Evolutionary conservation across 2,888 invertebrate genomes (phyloP), one percentile per base, ranked within the genome.

Genomic region (Hylaea fasciaria): DNA sequence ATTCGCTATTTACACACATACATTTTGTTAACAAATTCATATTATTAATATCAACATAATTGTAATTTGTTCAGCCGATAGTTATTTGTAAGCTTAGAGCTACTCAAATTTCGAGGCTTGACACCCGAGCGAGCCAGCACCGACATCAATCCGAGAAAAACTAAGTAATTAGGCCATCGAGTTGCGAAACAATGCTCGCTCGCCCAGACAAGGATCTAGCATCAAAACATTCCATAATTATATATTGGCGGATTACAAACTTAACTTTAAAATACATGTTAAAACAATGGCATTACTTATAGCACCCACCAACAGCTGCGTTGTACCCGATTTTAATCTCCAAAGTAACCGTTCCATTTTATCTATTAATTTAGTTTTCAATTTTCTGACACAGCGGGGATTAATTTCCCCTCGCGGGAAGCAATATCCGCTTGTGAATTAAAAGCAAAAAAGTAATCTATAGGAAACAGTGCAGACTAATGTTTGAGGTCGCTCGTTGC

Each of bases 31-130:
- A 80, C 77, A 80, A 80, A 80, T 82, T 78, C 73, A n/a, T n/a
- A n/a, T 80, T 79, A 71, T 81, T 83, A 86, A 85, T 85, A 86
- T 85, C 83, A 87, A 85, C 80, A 80, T 76, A 73, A 62, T 74
- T 76, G 73, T 71, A 74, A 73, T 69, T 74, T 59, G 69, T 67
- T 74, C 67, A 68, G 60, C 68, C 65, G 65, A 71, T 70, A 66
- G 60, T 54, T 56, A 58, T 32, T 9, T 32, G 9, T 65, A 76
- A 69, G 72, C 76, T 78, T 80, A 73, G 62, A 75, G 72, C 79
- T 82, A 83, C 57, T 77, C 76, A 81, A 76, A 80, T 78, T 78
- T 71, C 55, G 59, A 37, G 22, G 59, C 68, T 73, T 65, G 65
- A 67, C 57, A 57, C 65, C 64, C 57, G 61, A 63, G 39, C 62